Conservation (phyloP, 2,113 vertebrate genomes). For the Uropsilus gracilis region DNA sequence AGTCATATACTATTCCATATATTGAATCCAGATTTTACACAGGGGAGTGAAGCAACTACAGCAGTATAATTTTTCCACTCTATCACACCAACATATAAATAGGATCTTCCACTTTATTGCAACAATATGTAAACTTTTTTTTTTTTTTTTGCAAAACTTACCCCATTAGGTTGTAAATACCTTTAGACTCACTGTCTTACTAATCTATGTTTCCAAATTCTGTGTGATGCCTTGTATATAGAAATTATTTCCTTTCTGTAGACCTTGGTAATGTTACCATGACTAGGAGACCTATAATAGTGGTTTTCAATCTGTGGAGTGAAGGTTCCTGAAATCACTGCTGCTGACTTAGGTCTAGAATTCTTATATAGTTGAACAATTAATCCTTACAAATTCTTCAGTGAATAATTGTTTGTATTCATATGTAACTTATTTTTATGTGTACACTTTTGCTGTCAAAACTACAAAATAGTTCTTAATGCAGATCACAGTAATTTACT, state of each 20-base stretch:
- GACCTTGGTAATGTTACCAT: not conserved
- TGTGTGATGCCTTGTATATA: not conserved
- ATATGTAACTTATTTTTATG: not conserved
- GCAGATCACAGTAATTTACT: not conserved
- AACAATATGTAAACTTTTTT: not conserved
- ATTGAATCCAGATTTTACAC: not conserved
- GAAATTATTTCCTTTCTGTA: not conserved
- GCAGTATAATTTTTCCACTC: not conserved
- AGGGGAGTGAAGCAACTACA: not conserved
- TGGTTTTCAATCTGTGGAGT: not conserved
- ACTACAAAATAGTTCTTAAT: not conserved
- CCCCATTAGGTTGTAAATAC: too few relatives aligned
- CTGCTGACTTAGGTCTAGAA: not conserved
- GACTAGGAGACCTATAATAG: not conserved
- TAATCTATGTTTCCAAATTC: too few relatives aligned
- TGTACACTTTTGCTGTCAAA: not conserved
- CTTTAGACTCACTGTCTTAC: too few relatives aligned
- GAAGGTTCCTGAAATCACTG: too few relatives aligned
- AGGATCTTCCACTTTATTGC: not conserved
- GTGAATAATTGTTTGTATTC: not conserved
- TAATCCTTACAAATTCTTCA: not conserved
- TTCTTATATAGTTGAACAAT: not conserved
- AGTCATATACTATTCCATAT: not conserved
- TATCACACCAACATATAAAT: not conserved
- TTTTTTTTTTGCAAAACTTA: not conserved